These are phyloP conservation scores for Choreutis nemorana DNA, from an alignment of 2,888 invertebrate genomes.

Conservation along the genomic window DNA sequence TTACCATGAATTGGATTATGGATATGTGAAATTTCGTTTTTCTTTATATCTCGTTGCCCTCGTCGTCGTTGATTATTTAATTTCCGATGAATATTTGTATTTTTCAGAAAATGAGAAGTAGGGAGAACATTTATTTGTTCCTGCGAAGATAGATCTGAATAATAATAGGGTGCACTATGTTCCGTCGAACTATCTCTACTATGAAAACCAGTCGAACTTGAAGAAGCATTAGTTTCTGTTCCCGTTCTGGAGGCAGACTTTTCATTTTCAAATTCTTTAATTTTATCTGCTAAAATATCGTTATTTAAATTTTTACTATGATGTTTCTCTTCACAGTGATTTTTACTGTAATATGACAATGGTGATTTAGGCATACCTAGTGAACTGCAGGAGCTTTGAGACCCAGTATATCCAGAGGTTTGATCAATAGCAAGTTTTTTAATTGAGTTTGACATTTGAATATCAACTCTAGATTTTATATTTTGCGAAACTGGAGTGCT, in stretches of 20 bases:
- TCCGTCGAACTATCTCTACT: conserved; percentile 71
- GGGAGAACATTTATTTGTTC: conserved; percentile 55
- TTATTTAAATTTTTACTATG: conserved; percentile 52
- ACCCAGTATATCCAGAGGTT: conserved; percentile 34
- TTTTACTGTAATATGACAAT: conserved; percentile 58
- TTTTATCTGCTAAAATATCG: conserved; percentile 41
- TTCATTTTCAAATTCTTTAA: conserved; percentile 53
- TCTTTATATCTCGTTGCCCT: conserved; percentile 63
- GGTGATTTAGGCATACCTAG: conserved; percentile 38
- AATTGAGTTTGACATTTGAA: conserved; percentile 20
- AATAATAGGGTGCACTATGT: conserved; percentile 84
- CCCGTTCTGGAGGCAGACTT: conserved; percentile 35
- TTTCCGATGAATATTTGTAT: conserved; percentile 59
- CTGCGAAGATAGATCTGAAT: conserved; percentile 76
- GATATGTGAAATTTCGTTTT: conserved; percentile 75
- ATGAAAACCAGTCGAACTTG: conserved; percentile 58
- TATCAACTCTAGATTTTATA: conserved; percentile 18
- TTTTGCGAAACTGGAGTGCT: conserved; percentile 40
- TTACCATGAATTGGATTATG: conserved; percentile 72
- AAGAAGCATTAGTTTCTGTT: conserved; percentile 35
- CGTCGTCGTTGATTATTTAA: conserved; percentile 79
- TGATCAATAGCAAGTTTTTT: conserved; percentile 30
- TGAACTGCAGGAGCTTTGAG: conserved; percentile 46
- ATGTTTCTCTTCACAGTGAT: conserved; percentile 38
- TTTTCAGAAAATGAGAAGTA: conserved; percentile 53